Evolutionary conservation across 30 jellyfish, hydroid and myxozoan genomes (phyloP), one percentile per base, ranked within the genome.

Genomic region (Cassiopea xamachana): DNA sequence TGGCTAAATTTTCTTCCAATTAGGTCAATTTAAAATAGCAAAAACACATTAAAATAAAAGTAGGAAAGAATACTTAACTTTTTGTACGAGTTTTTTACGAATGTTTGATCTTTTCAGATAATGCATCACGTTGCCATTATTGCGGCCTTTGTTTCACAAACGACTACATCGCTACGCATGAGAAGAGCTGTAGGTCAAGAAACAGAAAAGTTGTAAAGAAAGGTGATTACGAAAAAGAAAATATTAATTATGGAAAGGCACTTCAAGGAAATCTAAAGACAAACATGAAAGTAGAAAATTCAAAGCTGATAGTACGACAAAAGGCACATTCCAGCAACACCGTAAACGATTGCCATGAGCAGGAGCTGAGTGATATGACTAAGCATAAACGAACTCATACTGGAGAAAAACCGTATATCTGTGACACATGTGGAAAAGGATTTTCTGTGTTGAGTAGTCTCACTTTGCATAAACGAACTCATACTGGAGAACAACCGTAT

Each of bases 371-470:
- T 69, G 14, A 43, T 17, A 6, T 69, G 7, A 43, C 45, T 69
- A 69, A n/a, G 14, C 88, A 79, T 79, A 46, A 39, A 79, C 60
- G 88, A 45, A 2, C 79, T 55, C 88, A 79, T 59, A 79, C 88
- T 17, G 88, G 88, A 79, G 88, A 79, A 74, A 79, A 55, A 45
- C 88, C 88, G 43, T 79, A 39, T n/a, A n/a, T 46, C 43, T 79
- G 88, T 55, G 77, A 79, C 59, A 18, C 10, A 48, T 79, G 88
- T n/a, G 77, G 88, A 49, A 79, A 79, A n/a, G 78, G 77, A 46
- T 79, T 46, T 79, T 5, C 88, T 46, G 44, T 2, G 27, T 79
- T n/a, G 12, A 83, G 88, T 55, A 2, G 27, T 51, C 67, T 79
- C 50, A 46, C 44, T 18, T 2, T 3, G 18, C 88, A 79, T 59